These are phyloP conservation scores for Gymnocephalus cernua DNA, from an alignment of 2,113 vertebrate genomes.

Conservation along the genomic window DNA sequence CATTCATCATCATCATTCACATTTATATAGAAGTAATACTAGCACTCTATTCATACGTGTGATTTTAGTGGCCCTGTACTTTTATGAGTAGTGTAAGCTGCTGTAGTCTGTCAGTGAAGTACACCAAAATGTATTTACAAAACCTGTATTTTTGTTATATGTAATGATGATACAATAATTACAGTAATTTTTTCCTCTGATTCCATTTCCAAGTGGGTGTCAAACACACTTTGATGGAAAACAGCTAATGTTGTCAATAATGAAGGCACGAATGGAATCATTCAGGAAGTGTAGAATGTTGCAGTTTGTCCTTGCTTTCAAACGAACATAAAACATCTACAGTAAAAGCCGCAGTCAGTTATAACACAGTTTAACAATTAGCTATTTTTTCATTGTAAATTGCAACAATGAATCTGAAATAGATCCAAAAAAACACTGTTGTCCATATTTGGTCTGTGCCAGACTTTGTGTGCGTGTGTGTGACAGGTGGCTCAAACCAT, in stretches of 20 bases:
- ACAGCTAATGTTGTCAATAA: background rate
- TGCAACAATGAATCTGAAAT: background rate
- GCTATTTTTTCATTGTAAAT: slow-evolving; percentile 7
- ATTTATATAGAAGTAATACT: slow-evolving; percentile 3
- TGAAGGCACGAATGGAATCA: background rate
- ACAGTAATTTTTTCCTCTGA: background rate
- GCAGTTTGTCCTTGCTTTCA: background rate
- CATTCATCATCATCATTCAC: background rate
- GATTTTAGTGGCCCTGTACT: background rate
- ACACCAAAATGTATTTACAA: background rate
- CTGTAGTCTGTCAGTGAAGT: background rate
- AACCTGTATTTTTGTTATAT: background rate
- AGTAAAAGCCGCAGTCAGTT: background rate
- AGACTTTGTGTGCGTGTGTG: background rate
- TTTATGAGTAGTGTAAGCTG: background rate
- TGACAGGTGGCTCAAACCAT: slow-evolving; percentile 66
- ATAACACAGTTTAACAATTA: background rate
- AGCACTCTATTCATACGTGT: background rate
- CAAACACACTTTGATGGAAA: background rate
- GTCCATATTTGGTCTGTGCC: slow-evolving; percentile 27
- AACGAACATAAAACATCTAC: background rate
- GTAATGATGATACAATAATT: no score
- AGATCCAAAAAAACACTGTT: background rate
- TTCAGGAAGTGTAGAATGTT: background rate
- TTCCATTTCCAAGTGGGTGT: background rate